phyloP scores from a whole-genome alignment of 2,888 invertebrate genomes.

The Acronicta aceris region DNA sequence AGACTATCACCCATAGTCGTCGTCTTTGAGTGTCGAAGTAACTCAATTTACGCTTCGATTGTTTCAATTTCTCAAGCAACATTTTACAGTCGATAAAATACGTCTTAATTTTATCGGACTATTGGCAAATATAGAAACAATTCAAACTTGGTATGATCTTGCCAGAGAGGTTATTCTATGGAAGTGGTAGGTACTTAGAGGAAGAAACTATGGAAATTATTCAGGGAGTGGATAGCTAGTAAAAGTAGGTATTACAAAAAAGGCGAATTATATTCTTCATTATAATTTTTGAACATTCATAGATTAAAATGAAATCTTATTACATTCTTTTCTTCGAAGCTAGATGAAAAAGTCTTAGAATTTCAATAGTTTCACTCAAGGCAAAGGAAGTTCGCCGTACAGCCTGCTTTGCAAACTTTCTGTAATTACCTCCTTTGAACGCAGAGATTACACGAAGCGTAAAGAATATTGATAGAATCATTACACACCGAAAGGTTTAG shows the following conservation, averaged over 20 bases:
- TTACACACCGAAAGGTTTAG: constrained; percentile 26
- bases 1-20: constrained; percentile 27
- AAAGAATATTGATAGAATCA: constrained; percentile 49
- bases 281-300: too few relatives aligned
- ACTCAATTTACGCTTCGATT: constrained; percentile 41
- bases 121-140: constrained; percentile 13
- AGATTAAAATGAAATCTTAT: background rate
- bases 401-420: constrained; percentile 23
- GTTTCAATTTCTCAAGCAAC: constrained; percentile 44
- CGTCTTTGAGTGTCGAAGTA: constrained; percentile 32
- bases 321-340: background rate
- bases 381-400: constrained; percentile 14
- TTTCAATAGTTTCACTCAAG: constrained; percentile 18
- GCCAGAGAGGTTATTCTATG: background rate
- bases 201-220: too few relatives aligned
- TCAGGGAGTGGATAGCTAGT: too few relatives aligned
- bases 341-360: constrained; percentile 6
- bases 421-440: constrained; percentile 50
- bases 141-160: constrained; percentile 6
- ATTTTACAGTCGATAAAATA: constrained; percentile 47
- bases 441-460: constrained; percentile 30
- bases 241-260: too few relatives aligned
- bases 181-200: too few relatives aligned
- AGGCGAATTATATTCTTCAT: too few relatives aligned
- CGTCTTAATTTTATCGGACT: constrained; percentile 33